Evolutionary conservation across 2,797 vertebrate species (phyloP), one percentile per base, ranked within the genome.

Genomic region (Poecilia wingei): DNA sequence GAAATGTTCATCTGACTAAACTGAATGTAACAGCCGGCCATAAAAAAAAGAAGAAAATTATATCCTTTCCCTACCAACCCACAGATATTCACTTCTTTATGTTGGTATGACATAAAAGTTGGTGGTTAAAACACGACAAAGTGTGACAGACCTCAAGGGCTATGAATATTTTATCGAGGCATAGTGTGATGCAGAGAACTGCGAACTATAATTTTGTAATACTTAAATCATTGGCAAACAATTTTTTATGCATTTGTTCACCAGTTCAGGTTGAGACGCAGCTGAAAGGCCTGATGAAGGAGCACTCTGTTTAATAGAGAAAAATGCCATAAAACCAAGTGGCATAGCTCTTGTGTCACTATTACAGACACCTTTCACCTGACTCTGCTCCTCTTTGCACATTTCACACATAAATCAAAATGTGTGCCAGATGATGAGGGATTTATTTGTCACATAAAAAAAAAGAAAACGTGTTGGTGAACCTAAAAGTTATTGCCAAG

Each of bases 371-470:
- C 61, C 55, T 31, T 18, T 77, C 75, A 64, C 28, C 39, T 73
- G 83, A 84, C 86, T 78, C 78, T 59, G 66, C 28, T 82, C 46
- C 57, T 75, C 74, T 71, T 75, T 2, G 61, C 82, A 86, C 74
- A 72, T 81, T 88, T 79, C 71, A 73, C 68, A 80, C 69, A 88
- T 80, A 47, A 86, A 90, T 89, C 84, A 85, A 87, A 87, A 85
- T 68, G 77, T 75, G 51, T 66, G 55, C 47, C 49, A 74, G 80
- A 84, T 91, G 89, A 89, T 28, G 79, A 88, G 79, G 77, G 59
- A 61, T 55, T 72, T 75, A 66, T 80, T 81, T 80, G 75, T 79
- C 57, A 55, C 79, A 78, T 25, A 25, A 53, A 53, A 25, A 51
- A 79, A 10, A 33, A 76, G 78, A 75, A 53, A n/a, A 0, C 22